Evolutionary conservation across 2,113 vertebrate species (phyloP).

Genomic region (Etheostoma spectabile): DNA sequence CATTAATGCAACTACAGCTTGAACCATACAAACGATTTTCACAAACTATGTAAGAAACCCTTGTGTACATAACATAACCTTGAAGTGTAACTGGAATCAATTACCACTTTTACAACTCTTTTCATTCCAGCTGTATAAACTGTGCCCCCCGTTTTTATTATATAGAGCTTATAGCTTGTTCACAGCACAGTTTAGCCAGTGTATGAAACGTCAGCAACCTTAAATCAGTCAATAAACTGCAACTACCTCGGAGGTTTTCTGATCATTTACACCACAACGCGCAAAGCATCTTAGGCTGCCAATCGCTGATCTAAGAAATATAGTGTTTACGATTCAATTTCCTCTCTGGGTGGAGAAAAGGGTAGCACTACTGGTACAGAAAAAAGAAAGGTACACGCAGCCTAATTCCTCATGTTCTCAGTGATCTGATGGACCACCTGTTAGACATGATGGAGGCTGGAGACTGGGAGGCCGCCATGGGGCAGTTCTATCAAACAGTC

Average conservation of each 20-base stretch:
- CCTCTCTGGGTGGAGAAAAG: conserved; percentile 15
- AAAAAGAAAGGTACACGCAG: conserved; percentile 5
- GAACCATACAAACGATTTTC: background rate
- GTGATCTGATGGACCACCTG: conserved; percentile 66
- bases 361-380: background rate
- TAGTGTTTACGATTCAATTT: conserved; percentile 22
- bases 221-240: conserved; percentile 10
- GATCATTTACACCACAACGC: background rate
- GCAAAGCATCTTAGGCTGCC: conserved; percentile 11
- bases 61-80: conserved; percentile 17
- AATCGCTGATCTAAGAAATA: conserved; percentile 24
- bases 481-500: conserved; percentile 61
- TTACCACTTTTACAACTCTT: conserved; percentile 66
- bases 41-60: conserved; percentile 9
- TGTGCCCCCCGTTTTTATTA: conserved; percentile 34
- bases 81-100: conserved; percentile 66
- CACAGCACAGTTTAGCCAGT: conserved; percentile 11
- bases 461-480: conserved; percentile 68
- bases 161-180: background rate
- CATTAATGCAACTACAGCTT: background rate
- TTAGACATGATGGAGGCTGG: conserved; percentile 54
- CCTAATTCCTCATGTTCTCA: conserved; percentile 19
- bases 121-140: conserved; percentile 53
- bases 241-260: conserved; percentile 25
- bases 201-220: conserved; percentile 24